These are phyloP conservation scores for Anolis carolinensis DNA, from an alignment of 2,113 vertebrate species.

Conservation along the genomic window DNA sequence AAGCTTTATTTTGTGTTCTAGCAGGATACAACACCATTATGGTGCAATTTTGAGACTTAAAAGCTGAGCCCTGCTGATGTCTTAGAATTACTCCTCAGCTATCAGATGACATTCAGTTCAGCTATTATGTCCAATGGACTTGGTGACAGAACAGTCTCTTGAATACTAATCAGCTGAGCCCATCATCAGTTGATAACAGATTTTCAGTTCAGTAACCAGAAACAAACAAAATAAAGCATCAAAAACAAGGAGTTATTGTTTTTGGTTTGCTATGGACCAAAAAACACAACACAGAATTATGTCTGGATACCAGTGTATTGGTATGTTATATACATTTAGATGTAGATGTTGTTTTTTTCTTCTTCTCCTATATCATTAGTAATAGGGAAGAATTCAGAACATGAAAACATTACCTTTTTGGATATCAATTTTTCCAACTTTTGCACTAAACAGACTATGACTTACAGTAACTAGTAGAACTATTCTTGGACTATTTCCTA, in stretches of 20 bases:
- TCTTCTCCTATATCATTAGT: neutral
- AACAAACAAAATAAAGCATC: neutral
- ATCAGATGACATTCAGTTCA: neutral
- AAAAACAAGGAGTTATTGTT: neutral
- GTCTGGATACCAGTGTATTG: neutral
- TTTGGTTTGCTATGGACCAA: neutral
- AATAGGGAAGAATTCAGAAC: neutral
- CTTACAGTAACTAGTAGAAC: too few species aligned
- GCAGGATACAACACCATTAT: slow-evolving; percentile 22
- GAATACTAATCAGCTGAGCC: neutral
- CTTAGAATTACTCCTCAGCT: slow-evolving; percentile 13
- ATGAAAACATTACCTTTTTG: neutral
- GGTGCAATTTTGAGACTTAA: slow-evolving; percentile 27
- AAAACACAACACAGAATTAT: neutral
- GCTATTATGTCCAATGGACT: neutral
- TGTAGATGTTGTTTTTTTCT: neutral
- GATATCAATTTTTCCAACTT: too few species aligned
- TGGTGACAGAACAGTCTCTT: neutral
- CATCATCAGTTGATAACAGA: neutral
- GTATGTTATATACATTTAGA: too few species aligned
- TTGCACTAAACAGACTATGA: too few species aligned
- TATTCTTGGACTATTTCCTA: too few species aligned
- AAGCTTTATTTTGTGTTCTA: slow-evolving; percentile 8
- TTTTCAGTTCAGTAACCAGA: neutral
- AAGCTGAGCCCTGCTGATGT: slow-evolving; percentile 18